phyloP scores from a whole-genome alignment of 2,888 invertebrate genomes.

The Drosophila mimetica region DNA sequence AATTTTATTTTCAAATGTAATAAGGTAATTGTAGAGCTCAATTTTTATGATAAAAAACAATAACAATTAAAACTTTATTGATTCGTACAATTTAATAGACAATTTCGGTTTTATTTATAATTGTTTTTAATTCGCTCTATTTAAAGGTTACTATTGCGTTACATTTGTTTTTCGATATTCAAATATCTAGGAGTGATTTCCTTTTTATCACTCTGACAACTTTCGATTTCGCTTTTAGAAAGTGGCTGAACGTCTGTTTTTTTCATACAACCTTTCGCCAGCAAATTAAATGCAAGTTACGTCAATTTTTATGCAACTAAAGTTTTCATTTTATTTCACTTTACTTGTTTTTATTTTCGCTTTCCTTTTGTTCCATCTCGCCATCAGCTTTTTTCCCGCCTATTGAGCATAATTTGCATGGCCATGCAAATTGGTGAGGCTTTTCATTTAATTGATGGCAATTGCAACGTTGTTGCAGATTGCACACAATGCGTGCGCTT shows the following conservation, averaged over 20 bases:
- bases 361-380: slow-evolving; percentile 34
- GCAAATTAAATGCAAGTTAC: slow-evolving; percentile 59
- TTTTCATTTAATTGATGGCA: slow-evolving; percentile 49
- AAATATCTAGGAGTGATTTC: slow-evolving; percentile 21
- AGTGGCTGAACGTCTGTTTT: slow-evolving; percentile 39
- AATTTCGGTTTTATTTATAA: background rate
- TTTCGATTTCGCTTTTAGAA: slow-evolving; percentile 65
- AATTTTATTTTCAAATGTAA: too few relatives aligned
- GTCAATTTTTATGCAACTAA: slow-evolving; percentile 44
- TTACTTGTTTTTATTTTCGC: slow-evolving; percentile 21
- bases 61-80: too few relatives aligned
- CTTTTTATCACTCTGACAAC: slow-evolving; percentile 34
- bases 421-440: slow-evolving; percentile 55
- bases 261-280: slow-evolving; percentile 58
- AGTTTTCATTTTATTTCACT: slow-evolving; percentile 31
- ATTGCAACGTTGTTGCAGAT: slow-evolving; percentile 51
- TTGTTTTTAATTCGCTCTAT: too few relatives aligned
- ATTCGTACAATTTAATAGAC: background rate
- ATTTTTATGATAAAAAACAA: too few relatives aligned
- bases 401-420: slow-evolving; percentile 57
- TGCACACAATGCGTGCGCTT: slow-evolving; percentile 42
- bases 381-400: slow-evolving; percentile 27
- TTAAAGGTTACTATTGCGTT: too few relatives aligned
- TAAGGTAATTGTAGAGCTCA: too few relatives aligned
- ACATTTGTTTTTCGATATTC: background rate